Evolutionary conservation across 2,797 vertebrate genomes (phyloP).

Genomic region (Enteromius trimaculatus): DNA sequence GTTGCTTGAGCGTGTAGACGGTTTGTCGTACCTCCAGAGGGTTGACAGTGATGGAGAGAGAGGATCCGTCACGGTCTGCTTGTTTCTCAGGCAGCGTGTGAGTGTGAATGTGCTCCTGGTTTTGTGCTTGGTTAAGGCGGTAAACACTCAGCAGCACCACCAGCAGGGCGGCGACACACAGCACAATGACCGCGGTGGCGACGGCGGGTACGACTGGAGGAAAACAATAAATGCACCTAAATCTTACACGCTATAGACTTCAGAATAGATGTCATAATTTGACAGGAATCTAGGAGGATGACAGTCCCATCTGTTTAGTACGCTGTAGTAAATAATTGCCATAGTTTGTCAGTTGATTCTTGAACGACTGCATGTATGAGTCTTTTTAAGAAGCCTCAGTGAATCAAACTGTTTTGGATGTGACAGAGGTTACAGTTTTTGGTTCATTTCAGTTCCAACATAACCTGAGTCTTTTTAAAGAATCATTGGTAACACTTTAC

Average conservation of each 20-base stretch:
- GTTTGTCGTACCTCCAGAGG: constrained; percentile 88
- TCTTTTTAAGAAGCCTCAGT: background rate
- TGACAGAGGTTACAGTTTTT: background rate
- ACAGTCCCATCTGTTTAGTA: background rate
- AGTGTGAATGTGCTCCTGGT: constrained; percentile 76
- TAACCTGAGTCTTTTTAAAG: background rate
- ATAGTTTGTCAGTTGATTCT: background rate
- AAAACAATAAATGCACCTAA: background rate
- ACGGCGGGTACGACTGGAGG: constrained; percentile 85
- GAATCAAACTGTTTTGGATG: background rate
- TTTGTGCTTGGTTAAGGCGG: constrained; percentile 83
- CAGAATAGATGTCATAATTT: background rate
- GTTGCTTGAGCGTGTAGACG: background rate
- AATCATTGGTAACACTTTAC: too few species aligned
- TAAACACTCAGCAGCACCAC: constrained; percentile 87
- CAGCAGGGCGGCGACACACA: constrained; percentile 87
- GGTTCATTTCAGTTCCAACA: background rate
- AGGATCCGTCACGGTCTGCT: constrained; percentile 88
- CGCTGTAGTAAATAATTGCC: background rate
- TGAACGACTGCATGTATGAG: background rate
- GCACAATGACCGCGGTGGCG: constrained; percentile 84
- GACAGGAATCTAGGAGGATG: background rate
- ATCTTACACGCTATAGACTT: background rate
- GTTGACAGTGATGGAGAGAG: constrained; percentile 93
- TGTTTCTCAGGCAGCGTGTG: constrained; percentile 81